Percentiles rank a stretch among this genome's conserved stretches.
These are phyloP conservation scores for Lampris megalopsis DNA, from an alignment of 2,113 vertebrate genomes.

Conservation along the genomic window DNA sequence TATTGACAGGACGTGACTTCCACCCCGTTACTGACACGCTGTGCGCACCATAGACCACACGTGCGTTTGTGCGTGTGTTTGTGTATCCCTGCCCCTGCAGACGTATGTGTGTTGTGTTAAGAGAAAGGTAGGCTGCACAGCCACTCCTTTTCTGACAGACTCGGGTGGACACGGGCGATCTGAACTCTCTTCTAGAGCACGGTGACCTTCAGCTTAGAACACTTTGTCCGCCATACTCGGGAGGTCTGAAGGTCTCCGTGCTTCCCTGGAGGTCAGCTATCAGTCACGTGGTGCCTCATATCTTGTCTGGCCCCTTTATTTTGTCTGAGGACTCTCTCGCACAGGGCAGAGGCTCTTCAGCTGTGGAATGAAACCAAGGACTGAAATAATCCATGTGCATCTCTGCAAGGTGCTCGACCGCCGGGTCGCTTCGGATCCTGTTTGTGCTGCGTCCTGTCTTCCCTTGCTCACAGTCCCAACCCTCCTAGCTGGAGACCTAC, in stretches of 20 bases:
- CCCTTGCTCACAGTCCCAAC: too few relatives aligned
- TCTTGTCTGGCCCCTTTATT: conserved; percentile 29
- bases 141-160: conserved; percentile 25
- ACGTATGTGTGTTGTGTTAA: conserved; percentile 14
- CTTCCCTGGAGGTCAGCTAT: conserved; percentile 55
- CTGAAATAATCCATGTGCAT: neutral
- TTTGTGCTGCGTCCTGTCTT: too few relatives aligned
- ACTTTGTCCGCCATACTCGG: neutral
- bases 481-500: too few relatives aligned
- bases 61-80: conserved; percentile 19
- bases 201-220: neutral
- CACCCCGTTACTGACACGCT: too few relatives aligned
- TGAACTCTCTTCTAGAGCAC: neutral
- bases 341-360: conserved; percentile 35
- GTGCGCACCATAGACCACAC: neutral
- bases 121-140: neutral
- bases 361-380: conserved; percentile 38
- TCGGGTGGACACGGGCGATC: conserved; percentile 16
- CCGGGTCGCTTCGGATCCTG: too few relatives aligned
- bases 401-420: too few relatives aligned
- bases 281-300: conserved; percentile 3
- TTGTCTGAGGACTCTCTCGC: conserved; percentile 39
- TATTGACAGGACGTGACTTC: too few relatives aligned
- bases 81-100: conserved; percentile 1
- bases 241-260: too few relatives aligned